Percentiles rank a stretch among this genome's conserved stretches.
phyloP scores from a whole-genome alignment of 2,113 vertebrate species.

The Hydrolagus affinis region DNA sequence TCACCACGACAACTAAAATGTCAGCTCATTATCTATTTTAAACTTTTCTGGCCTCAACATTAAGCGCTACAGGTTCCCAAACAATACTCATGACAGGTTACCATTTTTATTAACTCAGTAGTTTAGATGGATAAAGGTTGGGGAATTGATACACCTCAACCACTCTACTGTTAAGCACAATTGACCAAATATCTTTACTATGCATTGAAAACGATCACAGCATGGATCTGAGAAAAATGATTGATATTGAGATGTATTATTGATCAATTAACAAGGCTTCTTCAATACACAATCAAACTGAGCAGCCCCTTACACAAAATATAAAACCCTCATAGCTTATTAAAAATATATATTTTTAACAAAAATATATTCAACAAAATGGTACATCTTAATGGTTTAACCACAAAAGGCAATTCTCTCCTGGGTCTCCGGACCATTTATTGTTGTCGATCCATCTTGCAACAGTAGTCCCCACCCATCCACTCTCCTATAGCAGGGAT shows the following conservation, averaged over 20 bases:
- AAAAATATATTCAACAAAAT: neutral
- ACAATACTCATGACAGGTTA: neutral
- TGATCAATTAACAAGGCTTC: neutral
- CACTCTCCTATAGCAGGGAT: too few relatives aligned
- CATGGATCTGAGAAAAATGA: neutral
- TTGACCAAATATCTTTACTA: neutral
- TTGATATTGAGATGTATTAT: neutral
- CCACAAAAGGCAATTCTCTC: neutral
- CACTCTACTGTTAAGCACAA: neutral
- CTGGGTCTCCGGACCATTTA: too few relatives aligned
- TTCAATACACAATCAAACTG: neutral
- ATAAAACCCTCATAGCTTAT: neutral
- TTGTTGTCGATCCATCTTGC: too few relatives aligned
- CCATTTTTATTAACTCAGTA: neutral
- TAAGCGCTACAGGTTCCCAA: neutral
- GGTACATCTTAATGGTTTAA: neutral
- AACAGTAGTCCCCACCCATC: too few relatives aligned
- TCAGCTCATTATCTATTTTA: conserved; percentile 41
- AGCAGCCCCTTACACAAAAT: too few relatives aligned
- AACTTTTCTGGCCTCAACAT: conserved; percentile 32
- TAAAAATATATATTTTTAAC: too few relatives aligned
- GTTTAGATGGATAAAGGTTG: neutral
- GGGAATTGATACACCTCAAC: neutral
- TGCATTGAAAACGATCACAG: neutral
- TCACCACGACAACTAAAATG: conserved; percentile 43